These are phyloP conservation scores for Oryzias celebensis DNA, from an alignment of 2,113 vertebrate species.

Conservation along the genomic window DNA sequence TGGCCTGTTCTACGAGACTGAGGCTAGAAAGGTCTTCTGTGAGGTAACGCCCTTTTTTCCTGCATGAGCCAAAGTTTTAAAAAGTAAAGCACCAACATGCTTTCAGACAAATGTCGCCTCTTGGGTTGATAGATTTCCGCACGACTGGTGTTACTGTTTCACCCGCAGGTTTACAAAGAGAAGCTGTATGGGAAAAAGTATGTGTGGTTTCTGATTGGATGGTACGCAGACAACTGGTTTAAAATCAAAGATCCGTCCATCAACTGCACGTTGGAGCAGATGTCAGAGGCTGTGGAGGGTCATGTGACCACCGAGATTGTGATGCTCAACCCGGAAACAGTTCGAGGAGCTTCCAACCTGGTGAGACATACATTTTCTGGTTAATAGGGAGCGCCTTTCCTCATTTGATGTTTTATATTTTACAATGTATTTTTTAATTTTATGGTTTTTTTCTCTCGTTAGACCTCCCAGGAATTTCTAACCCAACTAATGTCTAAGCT, in stretches of 20 bases:
- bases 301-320: conserved; percentile 97
- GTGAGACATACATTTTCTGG: conserved; percentile 57
- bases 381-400: too few species aligned
- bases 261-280: conserved; percentile 94
- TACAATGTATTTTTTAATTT: background rate
- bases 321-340: conserved; percentile 94
- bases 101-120: background rate
- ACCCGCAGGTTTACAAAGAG: conserved; percentile 90
- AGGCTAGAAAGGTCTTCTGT: conserved; percentile 94
- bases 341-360: conserved; percentile 92
- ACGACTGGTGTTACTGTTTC: background rate
- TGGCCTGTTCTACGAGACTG: conserved; percentile 95
- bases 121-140: too few species aligned
- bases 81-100: conserved; percentile 17
- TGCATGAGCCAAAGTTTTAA: conserved; percentile 10
- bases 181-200: conserved; percentile 95
- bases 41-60: conserved; percentile 80
- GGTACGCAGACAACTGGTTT: conserved; percentile 98
- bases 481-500: conserved; percentile 86
- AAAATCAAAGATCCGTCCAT: conserved; percentile 92
- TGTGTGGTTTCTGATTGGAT: conserved; percentile 96
- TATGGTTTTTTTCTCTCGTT: conserved; percentile 4
- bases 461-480: conserved; percentile 95
- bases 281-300: conserved; percentile 93
- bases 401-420: background rate